These are phyloP conservation scores for Cirrhinus molitorella DNA, from an alignment of 2,797 vertebrate species.

Conservation along the genomic window DNA sequence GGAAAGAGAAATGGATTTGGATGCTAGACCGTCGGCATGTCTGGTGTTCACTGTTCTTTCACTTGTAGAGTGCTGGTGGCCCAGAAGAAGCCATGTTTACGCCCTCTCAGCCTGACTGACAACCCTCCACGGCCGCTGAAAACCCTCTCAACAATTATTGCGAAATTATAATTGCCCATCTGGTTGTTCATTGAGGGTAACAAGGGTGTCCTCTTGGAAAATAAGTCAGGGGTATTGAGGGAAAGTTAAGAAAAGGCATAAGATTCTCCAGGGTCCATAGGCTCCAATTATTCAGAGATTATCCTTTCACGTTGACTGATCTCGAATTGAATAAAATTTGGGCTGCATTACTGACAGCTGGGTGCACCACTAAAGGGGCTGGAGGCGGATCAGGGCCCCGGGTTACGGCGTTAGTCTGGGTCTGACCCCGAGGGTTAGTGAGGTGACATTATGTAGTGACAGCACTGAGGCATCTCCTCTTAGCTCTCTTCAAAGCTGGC, in stretches of 20 bases:
- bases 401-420: constrained; percentile 88
- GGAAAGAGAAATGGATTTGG: constrained; percentile 66
- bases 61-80: constrained; percentile 80
- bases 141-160: constrained; percentile 77
- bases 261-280: constrained; percentile 88
- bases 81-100: constrained; percentile 75
- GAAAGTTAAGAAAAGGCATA: constrained; percentile 78
- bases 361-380: constrained; percentile 87
- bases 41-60: constrained; percentile 77
- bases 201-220: constrained; percentile 75
- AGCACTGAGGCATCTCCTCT: constrained; percentile 78
- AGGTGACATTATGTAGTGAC: constrained; percentile 84
- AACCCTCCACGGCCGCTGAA: constrained; percentile 77
- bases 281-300: constrained; percentile 97
- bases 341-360: constrained; percentile 87
- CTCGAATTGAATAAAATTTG: constrained; percentile 89
- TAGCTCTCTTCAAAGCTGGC: constrained; percentile 71
- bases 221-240: constrained; percentile 71
- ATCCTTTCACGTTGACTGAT: constrained; percentile 90
- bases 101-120: constrained; percentile 81
- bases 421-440: constrained; percentile 84
- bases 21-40: constrained; percentile 68
- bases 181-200: constrained; percentile 80
- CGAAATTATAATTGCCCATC: constrained; percentile 85
- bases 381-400: constrained; percentile 81